Conservation (phyloP, 1,140 invertebrate species). For the Zaprionus lachaisei region DNA sequence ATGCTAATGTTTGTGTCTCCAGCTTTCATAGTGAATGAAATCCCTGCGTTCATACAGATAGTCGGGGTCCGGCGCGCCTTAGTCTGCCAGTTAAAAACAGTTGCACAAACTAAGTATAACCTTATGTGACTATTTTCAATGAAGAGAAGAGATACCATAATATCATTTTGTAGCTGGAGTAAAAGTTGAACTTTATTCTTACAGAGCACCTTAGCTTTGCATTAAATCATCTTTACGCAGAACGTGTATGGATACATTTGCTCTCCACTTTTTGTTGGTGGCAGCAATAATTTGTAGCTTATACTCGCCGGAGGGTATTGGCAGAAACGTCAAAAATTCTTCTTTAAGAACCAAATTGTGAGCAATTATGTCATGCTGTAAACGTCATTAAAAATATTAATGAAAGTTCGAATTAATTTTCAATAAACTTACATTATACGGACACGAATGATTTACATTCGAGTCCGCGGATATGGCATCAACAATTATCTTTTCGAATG, state of each 20-base stretch:
- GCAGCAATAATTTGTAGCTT: conserved; percentile 23
- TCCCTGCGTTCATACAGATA: too few species aligned
- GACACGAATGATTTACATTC: conserved; percentile 12
- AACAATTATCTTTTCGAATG: background rate
- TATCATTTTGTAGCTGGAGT: too few species aligned
- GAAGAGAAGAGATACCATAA: too few species aligned
- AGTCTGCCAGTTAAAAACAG: too few species aligned
- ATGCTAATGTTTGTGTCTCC: too few species aligned
- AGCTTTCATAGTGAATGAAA: too few species aligned
- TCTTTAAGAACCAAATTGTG: background rate
- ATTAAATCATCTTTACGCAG: background rate
- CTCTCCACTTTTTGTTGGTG: conserved; percentile 40
- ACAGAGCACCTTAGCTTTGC: too few species aligned
- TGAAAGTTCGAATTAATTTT: background rate
- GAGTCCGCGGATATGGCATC: background rate
- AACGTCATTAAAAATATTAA: background rate
- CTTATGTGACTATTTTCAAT: too few species aligned
- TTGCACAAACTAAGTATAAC: too few species aligned
- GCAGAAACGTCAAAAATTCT: conserved; percentile 6
- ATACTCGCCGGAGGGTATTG: conserved; percentile 36
- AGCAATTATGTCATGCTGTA: conserved; percentile 1
- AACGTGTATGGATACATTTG: conserved; percentile 7
- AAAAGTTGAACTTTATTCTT: too few species aligned
- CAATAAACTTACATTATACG: conserved; percentile 5
- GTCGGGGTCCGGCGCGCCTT: too few species aligned